phyloP scores from a whole-genome alignment of 2,888 invertebrate genomes.

The Folsomia manolachei region DNA sequence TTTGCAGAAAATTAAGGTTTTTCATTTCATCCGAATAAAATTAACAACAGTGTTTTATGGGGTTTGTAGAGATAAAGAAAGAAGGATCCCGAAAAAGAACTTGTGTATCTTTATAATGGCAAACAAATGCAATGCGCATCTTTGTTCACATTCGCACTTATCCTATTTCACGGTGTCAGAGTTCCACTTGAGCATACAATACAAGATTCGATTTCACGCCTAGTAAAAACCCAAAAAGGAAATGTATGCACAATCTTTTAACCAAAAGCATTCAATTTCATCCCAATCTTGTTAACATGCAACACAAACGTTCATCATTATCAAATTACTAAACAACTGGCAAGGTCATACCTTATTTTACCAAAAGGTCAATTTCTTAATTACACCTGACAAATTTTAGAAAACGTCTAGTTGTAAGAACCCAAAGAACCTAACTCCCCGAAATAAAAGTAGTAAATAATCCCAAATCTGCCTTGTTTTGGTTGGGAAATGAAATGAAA shows the following conservation, averaged over 20 bases:
- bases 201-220: slow-evolving; percentile 6
- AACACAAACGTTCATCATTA: no score
- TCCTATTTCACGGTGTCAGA: slow-evolving; percentile 17
- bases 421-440: neutral
- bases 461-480: neutral
- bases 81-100: neutral
- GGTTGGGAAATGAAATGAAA: slow-evolving; percentile 12
- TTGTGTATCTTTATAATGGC: neutral
- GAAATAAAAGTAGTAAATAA: neutral
- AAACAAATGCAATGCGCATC: neutral
- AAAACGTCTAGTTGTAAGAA: no score
- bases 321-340: neutral
- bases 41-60: no score
- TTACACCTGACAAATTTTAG: no score
- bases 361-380: no score
- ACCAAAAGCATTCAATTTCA: no score
- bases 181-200: neutral
- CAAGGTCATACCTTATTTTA: neutral
- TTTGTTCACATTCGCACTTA: no score
- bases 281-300: no score
- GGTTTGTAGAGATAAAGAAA: neutral
- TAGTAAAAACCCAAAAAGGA: neutral
- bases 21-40: neutral
- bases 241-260: no score
- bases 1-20: neutral